Evolutionary conservation across 2,888 invertebrate species (phyloP), one percentile per base, ranked within the genome.

Genomic region (Scaeva pyrastri): DNA sequence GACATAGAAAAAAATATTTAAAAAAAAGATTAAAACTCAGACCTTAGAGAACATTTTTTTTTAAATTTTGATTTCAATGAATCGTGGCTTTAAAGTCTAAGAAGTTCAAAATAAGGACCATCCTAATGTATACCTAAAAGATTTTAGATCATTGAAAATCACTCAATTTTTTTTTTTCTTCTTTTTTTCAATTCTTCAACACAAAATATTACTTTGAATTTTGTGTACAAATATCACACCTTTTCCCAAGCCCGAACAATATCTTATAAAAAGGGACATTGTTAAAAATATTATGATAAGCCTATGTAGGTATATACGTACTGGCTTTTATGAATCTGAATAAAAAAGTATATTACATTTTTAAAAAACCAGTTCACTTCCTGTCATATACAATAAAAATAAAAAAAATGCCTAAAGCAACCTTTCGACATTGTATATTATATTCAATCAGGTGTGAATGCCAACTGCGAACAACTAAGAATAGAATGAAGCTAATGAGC

Each of bases 391-490:
- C 5, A 62, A 41, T 23, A 62, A 11, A 41, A 19, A 19, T 10
- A 23, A 39, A 64, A 23, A 19, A 41, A 58, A 74, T 71, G 70
- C 71, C 76, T 64, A 68, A 70, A 48, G 66, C 36, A 36, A 16
- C 11, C n/a, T 52, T 55, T 52, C 45, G 55, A 62, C 14, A 43
- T 64, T 39, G 52, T 55, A 39, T 11, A 55, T 26, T 19, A 64
- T 55, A 81, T 50, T 71, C 62, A 81, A 81, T 75, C 75, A 70
- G 81, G 71, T 71, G 64, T 75, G 75, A 80, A 75, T 41, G 39
- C 39, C 48, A 64, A 64, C 70, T 55, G 74, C 14, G 43, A 68
- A 66, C 43, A 56, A 79, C 60, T 58, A 19, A 12, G 10, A 71
- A 66, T 16, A 56, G 62, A 78, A 66, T 79, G 56, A 12, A 31